Evolutionary conservation across 2,113 vertebrate species (phyloP).

Genomic region (Eolophus roseicapilla): DNA sequence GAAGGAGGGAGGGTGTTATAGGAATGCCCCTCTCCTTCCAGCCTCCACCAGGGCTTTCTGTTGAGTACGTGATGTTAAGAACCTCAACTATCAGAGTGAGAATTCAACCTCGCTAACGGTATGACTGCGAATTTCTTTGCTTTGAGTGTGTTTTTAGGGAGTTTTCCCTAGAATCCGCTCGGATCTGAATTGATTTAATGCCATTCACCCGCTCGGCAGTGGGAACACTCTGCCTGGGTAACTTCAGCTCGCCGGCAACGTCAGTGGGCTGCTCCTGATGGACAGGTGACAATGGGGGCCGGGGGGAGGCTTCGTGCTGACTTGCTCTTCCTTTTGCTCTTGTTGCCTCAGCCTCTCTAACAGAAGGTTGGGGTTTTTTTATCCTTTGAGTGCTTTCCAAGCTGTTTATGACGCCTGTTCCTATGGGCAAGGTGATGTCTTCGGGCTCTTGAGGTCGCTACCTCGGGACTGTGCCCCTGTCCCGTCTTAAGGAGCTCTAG

Average conservation of each 20-base stretch:
- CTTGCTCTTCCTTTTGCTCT: slow-evolving; percentile 44
- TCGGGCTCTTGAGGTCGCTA: slow-evolving; percentile 12
- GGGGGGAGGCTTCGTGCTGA: slow-evolving; percentile 2
- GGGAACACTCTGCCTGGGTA: slow-evolving; percentile 17
- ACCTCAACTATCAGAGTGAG: slow-evolving; percentile 29
- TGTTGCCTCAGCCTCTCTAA: slow-evolving; percentile 18
- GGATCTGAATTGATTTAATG: slow-evolving; percentile 52
- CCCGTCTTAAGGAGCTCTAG: slow-evolving; percentile 3
- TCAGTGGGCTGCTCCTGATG: not conserved
- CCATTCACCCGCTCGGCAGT: not conserved
- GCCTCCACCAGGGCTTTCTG: slow-evolving; percentile 23
- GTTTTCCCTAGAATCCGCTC: slow-evolving; percentile 40
- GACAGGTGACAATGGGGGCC: not conserved
- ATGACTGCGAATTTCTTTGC: slow-evolving; percentile 29
- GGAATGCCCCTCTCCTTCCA: slow-evolving; percentile 7
- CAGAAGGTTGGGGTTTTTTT: not conserved
- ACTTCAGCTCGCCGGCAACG: slow-evolving; percentile 1
- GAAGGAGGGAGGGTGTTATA: not conserved
- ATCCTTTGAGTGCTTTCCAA: slow-evolving; percentile 32
- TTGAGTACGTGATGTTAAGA: not conserved
- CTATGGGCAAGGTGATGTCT: slow-evolving; percentile 2
- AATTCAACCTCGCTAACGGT: slow-evolving; percentile 25
- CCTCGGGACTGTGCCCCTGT: not conserved
- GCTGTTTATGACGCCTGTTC: not conserved
- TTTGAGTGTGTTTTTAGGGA: slow-evolving; percentile 54